These are phyloP conservation scores for Aythya fuligula DNA, from an alignment of 2,797 vertebrate species.

Conservation along the genomic window DNA sequence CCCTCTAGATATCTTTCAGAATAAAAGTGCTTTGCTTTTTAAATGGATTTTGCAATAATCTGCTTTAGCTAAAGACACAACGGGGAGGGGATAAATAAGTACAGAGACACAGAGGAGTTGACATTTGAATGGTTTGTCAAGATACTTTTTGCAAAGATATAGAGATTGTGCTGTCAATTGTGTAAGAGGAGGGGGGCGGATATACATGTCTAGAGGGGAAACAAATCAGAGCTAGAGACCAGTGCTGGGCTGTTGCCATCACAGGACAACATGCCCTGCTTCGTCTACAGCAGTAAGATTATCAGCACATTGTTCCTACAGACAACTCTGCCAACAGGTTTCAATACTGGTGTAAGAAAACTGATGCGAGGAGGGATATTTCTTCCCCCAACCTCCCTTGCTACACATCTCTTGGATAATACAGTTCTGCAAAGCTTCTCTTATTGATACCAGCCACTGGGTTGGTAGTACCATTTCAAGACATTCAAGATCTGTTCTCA, in stretches of 20 bases:
- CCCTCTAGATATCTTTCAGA: slow-evolving; percentile 66
- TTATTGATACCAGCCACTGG: background rate
- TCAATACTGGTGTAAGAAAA: background rate
- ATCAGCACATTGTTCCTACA: background rate
- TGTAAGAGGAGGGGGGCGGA: background rate
- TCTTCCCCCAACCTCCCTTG: background rate
- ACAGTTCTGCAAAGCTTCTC: background rate
- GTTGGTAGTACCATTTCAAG: background rate
- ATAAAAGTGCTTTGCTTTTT: slow-evolving; percentile 50
- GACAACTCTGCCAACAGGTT: background rate
- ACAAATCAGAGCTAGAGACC: background rate
- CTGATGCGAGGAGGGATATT: background rate
- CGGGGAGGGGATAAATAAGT: background rate
- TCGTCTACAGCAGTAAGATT: background rate
- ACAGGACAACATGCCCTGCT: background rate
- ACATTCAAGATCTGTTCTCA: background rate
- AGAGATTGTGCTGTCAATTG: background rate
- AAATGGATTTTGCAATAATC: slow-evolving; percentile 52
- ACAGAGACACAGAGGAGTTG: background rate
- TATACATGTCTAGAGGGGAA: background rate
- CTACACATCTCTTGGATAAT: background rate
- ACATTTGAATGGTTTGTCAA: background rate
- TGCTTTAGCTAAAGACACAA: slow-evolving; percentile 17
- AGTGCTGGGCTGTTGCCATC: background rate
- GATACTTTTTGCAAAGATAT: background rate